A percentile compares a stretch with the other conserved stretches of the same genome.
phyloP scores from a whole-genome alignment of 2,888 invertebrate species.

The Diplolepis rosae region DNA sequence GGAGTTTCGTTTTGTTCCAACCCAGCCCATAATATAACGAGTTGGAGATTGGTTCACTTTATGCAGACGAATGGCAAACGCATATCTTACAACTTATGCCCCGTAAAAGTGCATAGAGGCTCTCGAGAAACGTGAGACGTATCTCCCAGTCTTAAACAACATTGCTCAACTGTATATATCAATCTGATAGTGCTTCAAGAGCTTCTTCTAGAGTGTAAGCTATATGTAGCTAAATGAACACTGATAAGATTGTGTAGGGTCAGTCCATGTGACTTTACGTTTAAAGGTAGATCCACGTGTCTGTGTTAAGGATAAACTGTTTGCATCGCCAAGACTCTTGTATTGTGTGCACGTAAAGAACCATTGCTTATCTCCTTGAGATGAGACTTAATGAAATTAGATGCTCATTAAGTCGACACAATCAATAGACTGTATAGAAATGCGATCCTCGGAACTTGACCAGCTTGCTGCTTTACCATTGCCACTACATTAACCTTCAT shows the following conservation, averaged over 20 bases:
- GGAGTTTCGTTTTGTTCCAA: not conserved
- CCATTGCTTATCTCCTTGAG: slow-evolving; percentile 47
- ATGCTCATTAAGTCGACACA: slow-evolving; percentile 55
- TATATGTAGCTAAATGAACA: slow-evolving; percentile 14
- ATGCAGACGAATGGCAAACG: slow-evolving; percentile 1
- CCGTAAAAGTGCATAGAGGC: slow-evolving; percentile 28
- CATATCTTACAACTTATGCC: slow-evolving; percentile 24
- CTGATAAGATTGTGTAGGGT: not conserved
- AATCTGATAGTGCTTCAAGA: slow-evolving; percentile 39
- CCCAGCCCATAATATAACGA: not conserved
- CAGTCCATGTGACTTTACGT: slow-evolving; percentile 37
- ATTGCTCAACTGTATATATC: slow-evolving; percentile 40
- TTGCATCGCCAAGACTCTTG: slow-evolving; percentile 3
- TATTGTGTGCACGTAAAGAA: slow-evolving; percentile 25
- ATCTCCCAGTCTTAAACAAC: slow-evolving; percentile 37
- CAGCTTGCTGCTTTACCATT: slow-evolving; percentile 36
- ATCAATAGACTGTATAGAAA: slow-evolving; percentile 45
- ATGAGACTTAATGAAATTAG: slow-evolving; percentile 60
- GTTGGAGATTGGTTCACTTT: slow-evolving; percentile 9
- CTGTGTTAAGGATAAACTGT: not conserved
- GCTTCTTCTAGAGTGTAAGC: slow-evolving; percentile 3
- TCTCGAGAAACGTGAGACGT: slow-evolving; percentile 36
- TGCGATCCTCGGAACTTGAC: slow-evolving; percentile 33
- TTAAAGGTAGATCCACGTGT: slow-evolving; percentile 3
- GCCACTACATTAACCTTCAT: no score